phyloP scores from a whole-genome alignment of 2,797 vertebrate genomes.

The Linurgus olivaceus region DNA sequence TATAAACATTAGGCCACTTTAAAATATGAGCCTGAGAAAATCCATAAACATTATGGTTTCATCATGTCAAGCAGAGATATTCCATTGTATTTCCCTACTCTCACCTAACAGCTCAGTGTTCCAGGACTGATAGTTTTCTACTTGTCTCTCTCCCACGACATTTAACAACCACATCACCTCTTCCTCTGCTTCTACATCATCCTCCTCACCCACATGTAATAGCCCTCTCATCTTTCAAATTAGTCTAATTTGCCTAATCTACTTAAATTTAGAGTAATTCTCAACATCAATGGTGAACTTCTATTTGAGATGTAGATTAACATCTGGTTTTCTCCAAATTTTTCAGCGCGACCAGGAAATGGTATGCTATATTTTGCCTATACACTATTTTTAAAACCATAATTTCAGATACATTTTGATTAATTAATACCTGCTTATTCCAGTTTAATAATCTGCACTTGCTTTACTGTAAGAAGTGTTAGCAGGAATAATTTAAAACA shows the following conservation, averaged over 20 bases:
- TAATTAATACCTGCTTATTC: background rate
- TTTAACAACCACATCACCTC: background rate
- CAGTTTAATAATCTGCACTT: background rate
- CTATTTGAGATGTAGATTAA: background rate
- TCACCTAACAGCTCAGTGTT: background rate
- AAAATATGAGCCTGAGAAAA: background rate
- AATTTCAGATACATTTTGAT: background rate
- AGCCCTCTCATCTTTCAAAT: background rate
- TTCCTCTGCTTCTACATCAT: background rate
- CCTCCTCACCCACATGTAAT: background rate
- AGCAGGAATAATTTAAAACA: background rate
- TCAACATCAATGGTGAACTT: background rate
- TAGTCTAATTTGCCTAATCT: background rate
- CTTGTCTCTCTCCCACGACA: background rate
- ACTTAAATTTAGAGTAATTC: background rate
- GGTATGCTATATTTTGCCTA: background rate
- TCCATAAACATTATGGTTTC: background rate
- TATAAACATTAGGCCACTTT: background rate
- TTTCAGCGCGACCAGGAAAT: background rate
- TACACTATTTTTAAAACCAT: background rate
- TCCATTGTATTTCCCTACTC: background rate
- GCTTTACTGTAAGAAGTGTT: background rate
- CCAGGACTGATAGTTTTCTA: background rate
- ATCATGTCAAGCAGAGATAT: background rate
- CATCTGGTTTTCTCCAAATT: background rate